Base-by-base conservation (phyloP, 2,113 vertebrate genomes). In the Benitochromis conjunctus region DNA sequence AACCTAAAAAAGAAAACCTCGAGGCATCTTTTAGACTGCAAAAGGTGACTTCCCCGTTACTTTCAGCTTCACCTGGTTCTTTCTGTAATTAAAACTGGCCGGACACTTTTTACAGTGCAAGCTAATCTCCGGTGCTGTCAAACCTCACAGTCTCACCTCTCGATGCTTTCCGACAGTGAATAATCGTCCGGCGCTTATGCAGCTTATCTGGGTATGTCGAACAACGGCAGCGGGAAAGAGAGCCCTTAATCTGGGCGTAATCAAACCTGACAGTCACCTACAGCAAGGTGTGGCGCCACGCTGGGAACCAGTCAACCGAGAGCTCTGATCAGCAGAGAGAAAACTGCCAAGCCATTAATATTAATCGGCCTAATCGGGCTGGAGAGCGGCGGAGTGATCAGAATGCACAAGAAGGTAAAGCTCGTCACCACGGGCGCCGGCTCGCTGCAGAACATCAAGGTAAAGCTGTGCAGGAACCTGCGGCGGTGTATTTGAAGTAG, bases 231-330 rank as follows among this genome's bases (percentile, higher is more conserved):
- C 7, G 56, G 85, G 87, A 89, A 86, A 92, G 86, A 94, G 92
- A 93, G 93, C 85, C 92, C 92, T 94, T 94, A 93, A 94, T 94
- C 91, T 90, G 93, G 69, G 77, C 13, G 83, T 95, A 95, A 96
- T 96, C 91, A 93, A 90, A 95, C n/a, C 90, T 83, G 94, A 94
- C 94, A 95, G 94, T 92, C 92, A 96, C 95, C 95, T 95, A 89
- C 95, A 96, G 95, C 93, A 94, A 96, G 96, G 95, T 96, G 95
- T 85, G 94, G 91, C 85, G 24, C 90, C 94, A 94, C 79, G 94
- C 94, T 91, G 94, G 88, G 93, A 92, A 62, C 26, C 89, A 88
- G 92, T 92, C 89, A 91, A 82, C 87, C 69, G 54, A 48, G 55
- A 31, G 86, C 94, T 91, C 92, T 88, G 93, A 95, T 95, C 94